Percentiles rank a stretch among this genome's conserved stretches.
Evolutionary conservation across 2,797 vertebrate genomes (phyloP).

Genomic region (Iguana delicatissima): DNA sequence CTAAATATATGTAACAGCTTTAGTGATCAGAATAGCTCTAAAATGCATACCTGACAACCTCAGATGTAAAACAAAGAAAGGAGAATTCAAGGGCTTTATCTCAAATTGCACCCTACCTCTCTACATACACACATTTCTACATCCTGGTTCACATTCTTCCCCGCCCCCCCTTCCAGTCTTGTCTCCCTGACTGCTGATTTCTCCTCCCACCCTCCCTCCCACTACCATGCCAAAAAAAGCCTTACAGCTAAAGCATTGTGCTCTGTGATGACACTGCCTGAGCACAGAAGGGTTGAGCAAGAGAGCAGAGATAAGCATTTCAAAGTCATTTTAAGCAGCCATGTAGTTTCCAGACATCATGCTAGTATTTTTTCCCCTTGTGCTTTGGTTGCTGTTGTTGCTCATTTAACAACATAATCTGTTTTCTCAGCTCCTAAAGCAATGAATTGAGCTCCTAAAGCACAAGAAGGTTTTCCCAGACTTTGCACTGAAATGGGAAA

Average conservation of each 20-base stretch:
- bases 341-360: constrained; percentile 44
- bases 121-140: constrained; percentile 19
- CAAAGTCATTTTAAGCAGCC: constrained; percentile 50
- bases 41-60: background rate
- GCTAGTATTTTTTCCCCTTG: constrained; percentile 27
- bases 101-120: constrained; percentile 2
- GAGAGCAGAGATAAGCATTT: constrained; percentile 43
- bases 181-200: constrained; percentile 66
- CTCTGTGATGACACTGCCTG: constrained; percentile 56
- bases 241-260: constrained; percentile 59
- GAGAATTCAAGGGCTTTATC: constrained; percentile 37
- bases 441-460: background rate
- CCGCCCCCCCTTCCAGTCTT: constrained; percentile 53
- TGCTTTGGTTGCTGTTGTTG: background rate
- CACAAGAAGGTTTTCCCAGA: background rate
- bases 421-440: background rate
- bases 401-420: background rate
- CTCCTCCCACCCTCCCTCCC: constrained; percentile 75
- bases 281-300: constrained; percentile 45
- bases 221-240: constrained; percentile 73
- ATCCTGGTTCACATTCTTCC: constrained; percentile 60
- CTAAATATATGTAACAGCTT: background rate
- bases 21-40: background rate
- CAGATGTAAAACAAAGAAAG: constrained; percentile 6
- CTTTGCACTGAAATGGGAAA: background rate